These are phyloP conservation scores for Drosophila auraria DNA, from an alignment of 1,140 invertebrate genomes.

Conservation along the genomic window DNA sequence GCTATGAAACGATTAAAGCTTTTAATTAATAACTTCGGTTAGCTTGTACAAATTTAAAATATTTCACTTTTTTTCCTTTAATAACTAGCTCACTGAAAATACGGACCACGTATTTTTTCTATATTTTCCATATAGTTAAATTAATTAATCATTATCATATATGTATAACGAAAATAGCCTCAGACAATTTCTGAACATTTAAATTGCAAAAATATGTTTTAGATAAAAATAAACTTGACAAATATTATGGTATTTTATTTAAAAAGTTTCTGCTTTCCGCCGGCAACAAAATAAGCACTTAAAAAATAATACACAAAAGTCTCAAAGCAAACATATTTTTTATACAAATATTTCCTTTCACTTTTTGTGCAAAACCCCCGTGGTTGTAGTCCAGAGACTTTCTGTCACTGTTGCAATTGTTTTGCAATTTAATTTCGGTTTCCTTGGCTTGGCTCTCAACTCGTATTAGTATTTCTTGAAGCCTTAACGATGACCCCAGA, in stretches of 20 bases:
- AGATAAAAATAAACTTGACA: background rate
- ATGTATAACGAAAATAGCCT: background rate
- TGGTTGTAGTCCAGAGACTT: background rate
- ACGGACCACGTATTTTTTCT: too few species aligned
- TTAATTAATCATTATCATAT: background rate
- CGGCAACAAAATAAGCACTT: conserved; percentile 7
- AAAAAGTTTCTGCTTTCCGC: background rate
- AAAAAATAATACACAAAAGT: conserved; percentile 9
- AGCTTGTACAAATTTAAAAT: too few species aligned
- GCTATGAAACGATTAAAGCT: too few species aligned
- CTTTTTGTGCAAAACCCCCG: conserved; percentile 3
- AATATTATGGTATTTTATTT: background rate
- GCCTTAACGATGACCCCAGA: background rate
- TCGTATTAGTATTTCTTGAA: conserved; percentile 16
- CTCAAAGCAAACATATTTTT: background rate
- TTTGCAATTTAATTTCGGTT: conserved; percentile 21
- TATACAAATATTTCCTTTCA: conserved; percentile 11
- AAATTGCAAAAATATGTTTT: background rate
- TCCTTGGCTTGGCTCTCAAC: conserved; percentile 2
- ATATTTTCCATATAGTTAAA: background rate
- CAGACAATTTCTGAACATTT: background rate
- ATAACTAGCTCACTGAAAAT: background rate
- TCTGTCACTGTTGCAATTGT: conserved; percentile 21
- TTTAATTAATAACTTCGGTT: too few species aligned
- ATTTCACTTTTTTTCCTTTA: background rate